Base-by-base conservation (phyloP, 2,797 vertebrate species). In the Menidia menidia region DNA sequence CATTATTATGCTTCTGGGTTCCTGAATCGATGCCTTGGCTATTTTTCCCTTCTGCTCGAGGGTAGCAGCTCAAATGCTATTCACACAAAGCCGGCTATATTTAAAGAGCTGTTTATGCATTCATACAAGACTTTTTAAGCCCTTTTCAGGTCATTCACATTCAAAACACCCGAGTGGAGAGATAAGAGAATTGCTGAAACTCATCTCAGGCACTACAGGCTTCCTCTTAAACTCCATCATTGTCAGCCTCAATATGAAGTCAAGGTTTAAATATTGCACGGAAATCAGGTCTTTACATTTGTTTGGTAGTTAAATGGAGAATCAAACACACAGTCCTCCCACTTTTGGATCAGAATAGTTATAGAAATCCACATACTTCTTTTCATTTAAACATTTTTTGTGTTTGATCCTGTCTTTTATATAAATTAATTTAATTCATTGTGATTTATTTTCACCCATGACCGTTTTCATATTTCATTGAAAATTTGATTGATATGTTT, bases 1-100 rank as follows among this genome's bases (percentile, higher is more conserved):
- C 30, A 50, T 81, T 82, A 52, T 41, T 35, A 69, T 47, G 74
- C 77, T 82, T 63, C 48, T 11, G 70, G 80, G 67, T 64, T 77
- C 53, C 47, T 64, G 70, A 90, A 87, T 87, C 61, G 31, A 87
- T 88, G 77, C 71, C 12, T 4, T 35, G 73, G 72, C 78, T 88
- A 77, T 87, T 85, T 86, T 72, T 54, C 63, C 47, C 59, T 60
- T 61, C 56, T 75, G 66, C 64, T 80, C 25, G 71, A 67, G 72
- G 75, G 71, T 70, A 77, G 79, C 25, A 66, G 52, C 57, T 50
- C 60, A 56, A 18, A 71, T 55, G 56, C 30, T 61, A 59, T 59
- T 62, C 52, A 39, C 45, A 60, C 25, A 8, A 50, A 60, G 41
- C 30, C 56, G 15, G 30, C 58, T 64, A 4, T 19, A 67, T 68